A percentile compares a stretch with the other conserved stretches of the same genome.
These are phyloP conservation scores for Sinella curviseta DNA, from an alignment of 1,140 invertebrate genomes.

Conservation along the genomic window DNA sequence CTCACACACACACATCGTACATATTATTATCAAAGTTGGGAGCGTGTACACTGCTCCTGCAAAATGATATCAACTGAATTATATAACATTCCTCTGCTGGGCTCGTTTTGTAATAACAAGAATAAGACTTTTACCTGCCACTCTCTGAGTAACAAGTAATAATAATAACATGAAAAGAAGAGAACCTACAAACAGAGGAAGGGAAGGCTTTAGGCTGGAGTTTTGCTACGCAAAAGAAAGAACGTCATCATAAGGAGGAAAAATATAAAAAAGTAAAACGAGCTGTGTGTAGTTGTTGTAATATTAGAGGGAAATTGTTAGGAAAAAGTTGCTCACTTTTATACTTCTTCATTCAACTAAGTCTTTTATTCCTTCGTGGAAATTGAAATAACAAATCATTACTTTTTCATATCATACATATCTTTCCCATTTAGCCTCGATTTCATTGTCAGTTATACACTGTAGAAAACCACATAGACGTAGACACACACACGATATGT, in stretches of 20 bases:
- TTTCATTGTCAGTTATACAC: not conserved
- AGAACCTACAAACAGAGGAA: not conserved
- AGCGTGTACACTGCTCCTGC: not conserved
- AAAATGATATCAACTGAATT: slow-evolving; percentile 14
- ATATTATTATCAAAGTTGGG: not conserved
- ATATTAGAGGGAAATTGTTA: not conserved
- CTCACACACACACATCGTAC: too few species aligned
- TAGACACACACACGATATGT: too few species aligned
- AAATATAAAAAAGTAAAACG: too few species aligned
- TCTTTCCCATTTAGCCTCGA: slow-evolving; percentile 1
- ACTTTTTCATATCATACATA: slow-evolving; percentile 12
- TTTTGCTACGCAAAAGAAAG: not conserved
- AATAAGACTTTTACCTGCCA: not conserved
- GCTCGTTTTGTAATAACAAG: not conserved
- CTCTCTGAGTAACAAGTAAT: slow-evolving; percentile 15
- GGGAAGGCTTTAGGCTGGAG: not conserved
- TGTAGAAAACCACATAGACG: too few species aligned
- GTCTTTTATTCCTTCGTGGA: not conserved
- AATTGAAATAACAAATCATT: slow-evolving; percentile 10
- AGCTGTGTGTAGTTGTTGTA: too few species aligned
- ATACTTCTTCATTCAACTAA: not conserved
- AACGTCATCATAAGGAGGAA: not conserved
- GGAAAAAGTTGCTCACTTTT: not conserved
- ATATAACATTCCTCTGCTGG: slow-evolving; percentile 7
- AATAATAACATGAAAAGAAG: not conserved